A percentile compares a stretch with the other conserved stretches of the same genome.
Evolutionary conservation across 2,888 invertebrate species (phyloP).

Genomic region (Orthosia incerta): DNA sequence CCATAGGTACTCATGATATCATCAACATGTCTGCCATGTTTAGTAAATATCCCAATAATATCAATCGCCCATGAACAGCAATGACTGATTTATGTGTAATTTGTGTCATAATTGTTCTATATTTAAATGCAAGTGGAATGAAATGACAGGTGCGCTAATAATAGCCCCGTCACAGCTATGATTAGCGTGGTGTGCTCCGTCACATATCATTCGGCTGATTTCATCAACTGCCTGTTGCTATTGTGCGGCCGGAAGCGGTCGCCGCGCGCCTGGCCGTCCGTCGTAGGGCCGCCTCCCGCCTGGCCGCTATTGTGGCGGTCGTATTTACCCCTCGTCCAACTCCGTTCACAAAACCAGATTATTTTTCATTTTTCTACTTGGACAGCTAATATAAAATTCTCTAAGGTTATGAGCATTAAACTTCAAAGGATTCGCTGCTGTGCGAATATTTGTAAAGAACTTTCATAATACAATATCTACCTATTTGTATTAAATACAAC

Average conservation of each 20-base stretch:
- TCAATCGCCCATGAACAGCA: conserved; percentile 5
- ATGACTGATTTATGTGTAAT: conserved; percentile 23
- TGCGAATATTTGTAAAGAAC: conserved; percentile 38
- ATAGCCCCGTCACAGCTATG: conserved; percentile 31
- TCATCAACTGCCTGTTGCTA: conserved; percentile 75
- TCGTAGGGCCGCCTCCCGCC: conserved; percentile 1
- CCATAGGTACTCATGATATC: neutral
- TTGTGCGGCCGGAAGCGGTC: conserved; percentile 57
- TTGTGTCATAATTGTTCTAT: conserved; percentile 10
- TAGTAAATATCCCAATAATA: conserved; percentile 30
- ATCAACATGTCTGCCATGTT: conserved; percentile 19
- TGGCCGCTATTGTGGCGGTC: conserved; percentile 40
- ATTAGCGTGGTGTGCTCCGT: conserved; percentile 36
- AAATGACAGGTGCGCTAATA: conserved; percentile 19
- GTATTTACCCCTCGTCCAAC: conserved; percentile 41
- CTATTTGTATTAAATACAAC: conserved; percentile 36
- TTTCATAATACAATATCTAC: conserved; percentile 30
- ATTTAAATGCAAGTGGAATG: neutral
- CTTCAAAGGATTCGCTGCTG: conserved; percentile 48
- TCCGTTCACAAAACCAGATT: conserved; percentile 37
- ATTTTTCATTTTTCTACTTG: conserved; percentile 45
- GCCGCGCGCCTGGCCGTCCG: neutral
- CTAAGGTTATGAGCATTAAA: conserved; percentile 39
- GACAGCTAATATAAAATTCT: conserved; percentile 47
- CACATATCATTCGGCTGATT: conserved; percentile 60